Base-by-base conservation (phyloP, 2,888 invertebrate genomes). In the Deilephila porcellus region DNA sequence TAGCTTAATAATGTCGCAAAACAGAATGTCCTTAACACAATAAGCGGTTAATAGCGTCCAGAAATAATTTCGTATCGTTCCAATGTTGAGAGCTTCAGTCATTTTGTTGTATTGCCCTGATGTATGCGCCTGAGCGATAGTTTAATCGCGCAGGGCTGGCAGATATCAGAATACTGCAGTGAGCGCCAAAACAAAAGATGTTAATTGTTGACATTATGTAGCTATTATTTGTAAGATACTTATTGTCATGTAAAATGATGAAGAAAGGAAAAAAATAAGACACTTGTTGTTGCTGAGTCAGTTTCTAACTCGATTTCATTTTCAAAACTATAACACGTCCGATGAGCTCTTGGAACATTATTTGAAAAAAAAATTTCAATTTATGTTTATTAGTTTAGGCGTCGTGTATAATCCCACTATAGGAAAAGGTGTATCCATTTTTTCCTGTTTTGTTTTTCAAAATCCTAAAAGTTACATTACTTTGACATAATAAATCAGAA, bases 41-140 rank as follows among this genome's bases (percentile, higher is more conserved):
- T 92, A 91, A 90, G 81, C 88, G 85, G 83, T 86, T 88, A 90
- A 89, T 87, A 87, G 88, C 82, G 80, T 80, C 85, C 90, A 88
- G 88, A 91, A 92, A 91, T 91, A 91, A 91, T 86, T 88, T 56
- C 45, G 67, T 86, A 90, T 88, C 88, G 87, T 56, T 73, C 37
- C 52, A 45, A 67, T 67, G 67, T 84, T 83, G 78, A 83, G 82
- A 84, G 85, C 84, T 85, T 84, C 80, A 82, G 80, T 77, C 81
- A 67, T 64, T 37, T 67, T 73, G 56, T 72, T 56, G 80, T 79
- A 80, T 85, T 86, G 77, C 78, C 81, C 59, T 64, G 64, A 73
- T 67, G 45, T 34, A 32, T 60, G 64, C 25, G 37, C 29, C 45
- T 52, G 25, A 45, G 52, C 67, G 67, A 67, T 67, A 67, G 67